phyloP scores from a whole-genome alignment of 2,797 vertebrate genomes.

The Choloepus didactylus region DNA sequence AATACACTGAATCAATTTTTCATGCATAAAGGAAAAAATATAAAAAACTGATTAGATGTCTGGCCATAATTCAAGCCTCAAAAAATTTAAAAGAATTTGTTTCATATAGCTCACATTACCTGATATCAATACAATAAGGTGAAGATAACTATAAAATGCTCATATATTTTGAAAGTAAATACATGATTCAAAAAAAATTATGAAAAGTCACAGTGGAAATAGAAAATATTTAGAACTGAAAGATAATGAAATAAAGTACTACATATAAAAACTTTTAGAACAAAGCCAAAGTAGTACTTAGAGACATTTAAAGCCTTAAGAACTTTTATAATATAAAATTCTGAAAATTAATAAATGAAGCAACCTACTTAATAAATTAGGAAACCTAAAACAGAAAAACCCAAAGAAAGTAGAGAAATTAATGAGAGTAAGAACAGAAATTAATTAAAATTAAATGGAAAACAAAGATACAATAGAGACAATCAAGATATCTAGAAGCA shows the following conservation, averaged over 20 bases:
- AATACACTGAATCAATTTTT: background rate
- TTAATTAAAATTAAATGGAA: background rate
- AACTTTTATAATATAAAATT: conserved; percentile 28
- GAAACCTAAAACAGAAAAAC: background rate
- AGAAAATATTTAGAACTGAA: conserved; percentile 32
- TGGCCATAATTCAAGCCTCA: background rate
- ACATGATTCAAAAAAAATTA: background rate
- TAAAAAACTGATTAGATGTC: background rate
- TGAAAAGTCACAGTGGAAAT: background rate
- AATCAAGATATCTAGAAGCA: background rate
- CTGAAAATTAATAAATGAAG: background rate
- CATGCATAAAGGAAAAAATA: background rate
- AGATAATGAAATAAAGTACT: background rate
- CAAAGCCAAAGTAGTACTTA: background rate
- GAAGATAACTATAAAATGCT: conserved; percentile 3
- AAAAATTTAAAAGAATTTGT: background rate
- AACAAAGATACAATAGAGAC: background rate
- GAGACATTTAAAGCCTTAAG: background rate
- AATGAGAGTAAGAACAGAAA: background rate
- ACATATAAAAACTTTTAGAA: background rate
- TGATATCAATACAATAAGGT: background rate
- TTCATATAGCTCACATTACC: background rate
- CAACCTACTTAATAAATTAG: background rate
- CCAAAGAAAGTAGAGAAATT: background rate
- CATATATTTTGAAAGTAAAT: background rate